Evolutionary conservation across 2,797 vertebrate genomes (phyloP).

Genomic region (Aplochiton taeniatus): DNA sequence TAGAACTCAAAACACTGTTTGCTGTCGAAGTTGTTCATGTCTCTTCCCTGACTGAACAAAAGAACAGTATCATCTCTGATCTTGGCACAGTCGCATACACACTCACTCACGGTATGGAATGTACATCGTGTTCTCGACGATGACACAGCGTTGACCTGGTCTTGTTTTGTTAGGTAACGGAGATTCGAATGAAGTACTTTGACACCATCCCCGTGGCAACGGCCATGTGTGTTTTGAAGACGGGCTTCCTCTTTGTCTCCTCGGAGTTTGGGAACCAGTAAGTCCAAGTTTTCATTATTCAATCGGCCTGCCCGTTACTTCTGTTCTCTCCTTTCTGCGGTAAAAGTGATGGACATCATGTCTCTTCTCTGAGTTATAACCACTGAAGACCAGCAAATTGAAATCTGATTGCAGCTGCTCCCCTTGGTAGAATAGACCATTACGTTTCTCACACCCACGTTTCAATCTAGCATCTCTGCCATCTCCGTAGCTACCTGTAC

Average conservation of each 20-base stretch:
- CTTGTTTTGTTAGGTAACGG: conserved; percentile 85
- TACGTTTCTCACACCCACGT: background rate
- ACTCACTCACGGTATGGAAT: background rate
- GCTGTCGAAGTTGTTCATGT: conserved; percentile 2
- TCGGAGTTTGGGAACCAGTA: conserved; percentile 99
- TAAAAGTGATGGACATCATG: conserved; percentile 60
- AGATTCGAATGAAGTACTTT: conserved; percentile 97
- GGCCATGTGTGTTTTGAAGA: conserved; percentile 98
- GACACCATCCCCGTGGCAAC: conserved; percentile 96
- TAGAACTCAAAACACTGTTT: background rate
- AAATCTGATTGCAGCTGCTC: background rate
- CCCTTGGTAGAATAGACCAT: background rate
- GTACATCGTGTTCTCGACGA: too few species aligned
- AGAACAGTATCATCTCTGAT: conserved; percentile 8
- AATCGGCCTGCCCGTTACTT: background rate
- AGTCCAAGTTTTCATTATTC: conserved; percentile 64
- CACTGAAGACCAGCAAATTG: too few species aligned
- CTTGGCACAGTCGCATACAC: background rate
- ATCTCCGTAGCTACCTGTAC: conserved; percentile 87
- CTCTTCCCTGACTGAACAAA: conserved; percentile 16
- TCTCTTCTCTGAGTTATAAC: conserved; percentile 62
- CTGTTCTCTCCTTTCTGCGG: conserved; percentile 24
- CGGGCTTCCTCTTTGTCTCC: conserved; percentile 95
- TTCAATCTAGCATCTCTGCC: background rate
- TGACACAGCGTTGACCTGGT: background rate